phyloP scores from a whole-genome alignment of 2,797 vertebrate genomes.

The Pitangus sulphuratus region DNA sequence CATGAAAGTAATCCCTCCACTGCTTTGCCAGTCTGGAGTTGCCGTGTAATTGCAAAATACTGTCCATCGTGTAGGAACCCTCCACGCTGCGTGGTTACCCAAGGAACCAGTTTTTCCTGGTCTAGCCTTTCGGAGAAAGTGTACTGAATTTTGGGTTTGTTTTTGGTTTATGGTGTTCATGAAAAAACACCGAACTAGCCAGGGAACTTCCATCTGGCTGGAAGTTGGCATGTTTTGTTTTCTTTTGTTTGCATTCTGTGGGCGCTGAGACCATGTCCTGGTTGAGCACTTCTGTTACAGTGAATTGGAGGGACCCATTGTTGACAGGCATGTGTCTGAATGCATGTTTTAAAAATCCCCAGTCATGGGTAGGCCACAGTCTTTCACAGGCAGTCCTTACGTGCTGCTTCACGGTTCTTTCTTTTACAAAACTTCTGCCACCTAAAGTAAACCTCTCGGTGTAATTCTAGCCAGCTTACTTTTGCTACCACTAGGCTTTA shows the following conservation, averaged over 20 bases:
- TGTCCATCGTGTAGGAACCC: not conserved
- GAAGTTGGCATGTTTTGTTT: not conserved
- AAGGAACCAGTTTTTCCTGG: not conserved
- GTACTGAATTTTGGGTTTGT: not conserved
- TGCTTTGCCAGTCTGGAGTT: not conserved
- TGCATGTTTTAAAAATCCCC: not conserved
- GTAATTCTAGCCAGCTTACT: not conserved
- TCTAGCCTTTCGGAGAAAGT: not conserved
- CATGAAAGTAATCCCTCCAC: not conserved
- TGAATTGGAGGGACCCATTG: not conserved
- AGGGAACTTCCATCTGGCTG: not conserved
- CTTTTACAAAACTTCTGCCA: not conserved
- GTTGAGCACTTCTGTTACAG: not conserved
- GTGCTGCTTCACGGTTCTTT: not conserved
- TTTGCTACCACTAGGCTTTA: not conserved
- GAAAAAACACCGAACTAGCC: not conserved
- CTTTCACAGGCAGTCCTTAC: not conserved
- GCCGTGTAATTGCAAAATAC: not conserved
- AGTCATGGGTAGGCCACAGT: accelerated
- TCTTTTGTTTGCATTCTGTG: not conserved
- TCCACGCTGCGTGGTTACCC: not conserved
- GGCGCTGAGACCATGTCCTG: not conserved
- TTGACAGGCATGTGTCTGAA: not conserved
- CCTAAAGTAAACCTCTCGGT: not conserved
- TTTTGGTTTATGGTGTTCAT: not conserved